A percentile compares a stretch with the other conserved stretches of the same genome.
These are phyloP conservation scores for Sebastes vulpes DNA, from an alignment of 2,797 vertebrate genomes.

Conservation along the genomic window DNA sequence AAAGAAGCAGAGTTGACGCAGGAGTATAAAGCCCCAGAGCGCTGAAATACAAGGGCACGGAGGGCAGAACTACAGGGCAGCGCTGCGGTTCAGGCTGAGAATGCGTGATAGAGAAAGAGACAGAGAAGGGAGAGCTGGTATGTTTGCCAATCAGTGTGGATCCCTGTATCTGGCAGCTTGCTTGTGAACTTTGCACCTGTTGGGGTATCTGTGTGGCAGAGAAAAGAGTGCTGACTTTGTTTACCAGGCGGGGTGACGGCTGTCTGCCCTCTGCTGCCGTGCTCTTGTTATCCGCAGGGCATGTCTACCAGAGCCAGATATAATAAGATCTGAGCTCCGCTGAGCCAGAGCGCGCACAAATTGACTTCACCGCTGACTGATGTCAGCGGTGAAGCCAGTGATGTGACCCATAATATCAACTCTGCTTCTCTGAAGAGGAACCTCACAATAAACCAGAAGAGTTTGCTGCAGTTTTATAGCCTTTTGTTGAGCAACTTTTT, in stretches of 20 bases:
- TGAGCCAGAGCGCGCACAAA: constrained; percentile 23
- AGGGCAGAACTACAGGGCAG: neutral
- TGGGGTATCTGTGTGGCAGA: constrained; percentile 23
- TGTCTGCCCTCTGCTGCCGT: constrained; percentile 33
- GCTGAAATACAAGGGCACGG: neutral
- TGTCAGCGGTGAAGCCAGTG: constrained; percentile 22
- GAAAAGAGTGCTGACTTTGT: constrained; percentile 45
- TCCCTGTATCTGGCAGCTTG: constrained; percentile 29
- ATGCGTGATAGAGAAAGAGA: neutral
- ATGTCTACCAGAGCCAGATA: constrained; percentile 50
- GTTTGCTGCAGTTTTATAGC: neutral
- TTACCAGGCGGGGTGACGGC: constrained; percentile 30
- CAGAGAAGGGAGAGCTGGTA: neutral
- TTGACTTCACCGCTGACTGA: constrained; percentile 29
- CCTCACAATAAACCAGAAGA: neutral
- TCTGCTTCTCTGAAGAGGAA: constrained; percentile 16
- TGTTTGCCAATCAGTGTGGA: constrained; percentile 27
- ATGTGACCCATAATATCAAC: constrained; percentile 39
- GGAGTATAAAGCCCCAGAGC: constrained; percentile 18
- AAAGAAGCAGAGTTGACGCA: neutral
- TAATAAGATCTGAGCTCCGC: constrained; percentile 53
- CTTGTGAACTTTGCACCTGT: constrained; percentile 54
- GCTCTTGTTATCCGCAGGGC: constrained; percentile 28
- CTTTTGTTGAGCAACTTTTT: neutral
- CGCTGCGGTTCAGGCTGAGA: neutral